Evolutionary conservation across 2,797 vertebrate genomes (phyloP).

Genomic region (Brachymystax lenok): DNA sequence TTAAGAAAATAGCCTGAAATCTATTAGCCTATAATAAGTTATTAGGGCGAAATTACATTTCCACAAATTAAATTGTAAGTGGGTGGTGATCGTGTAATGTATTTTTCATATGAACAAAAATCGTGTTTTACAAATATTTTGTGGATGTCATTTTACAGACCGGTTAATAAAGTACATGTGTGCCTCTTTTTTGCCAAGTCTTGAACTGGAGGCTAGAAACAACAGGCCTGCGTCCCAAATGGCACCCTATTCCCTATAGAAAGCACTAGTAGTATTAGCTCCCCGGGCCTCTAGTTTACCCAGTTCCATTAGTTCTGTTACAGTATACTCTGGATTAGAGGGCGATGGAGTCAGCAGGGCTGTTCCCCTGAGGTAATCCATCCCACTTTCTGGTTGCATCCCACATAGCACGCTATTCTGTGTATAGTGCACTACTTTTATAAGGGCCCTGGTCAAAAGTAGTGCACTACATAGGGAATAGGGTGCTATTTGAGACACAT

Average conservation of each 20-base stretch:
- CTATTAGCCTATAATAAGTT: constrained; percentile 53
- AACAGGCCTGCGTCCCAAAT: not conserved
- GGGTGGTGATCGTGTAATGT: no score
- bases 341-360: no score
- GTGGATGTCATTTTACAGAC: not conserved
- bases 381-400: no score
- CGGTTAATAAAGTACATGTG: not conserved
- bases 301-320: no score
- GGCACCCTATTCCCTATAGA: not conserved
- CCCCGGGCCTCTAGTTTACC: no score
- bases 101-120: no score
- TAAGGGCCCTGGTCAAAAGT: not conserved
- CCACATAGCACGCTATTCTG: no score
- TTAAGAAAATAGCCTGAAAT: constrained; percentile 69
- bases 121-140: not conserved
- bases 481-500: not conserved
- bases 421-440: not conserved
- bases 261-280: not conserved
- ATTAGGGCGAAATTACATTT: not conserved
- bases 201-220: not conserved
- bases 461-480: not conserved
- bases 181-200: not conserved
- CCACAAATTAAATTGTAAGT: no score
- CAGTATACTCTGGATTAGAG: no score
- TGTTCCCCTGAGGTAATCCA: no score